Conservation (phyloP, 2,113 vertebrate species). For the Martes martes region DNA sequence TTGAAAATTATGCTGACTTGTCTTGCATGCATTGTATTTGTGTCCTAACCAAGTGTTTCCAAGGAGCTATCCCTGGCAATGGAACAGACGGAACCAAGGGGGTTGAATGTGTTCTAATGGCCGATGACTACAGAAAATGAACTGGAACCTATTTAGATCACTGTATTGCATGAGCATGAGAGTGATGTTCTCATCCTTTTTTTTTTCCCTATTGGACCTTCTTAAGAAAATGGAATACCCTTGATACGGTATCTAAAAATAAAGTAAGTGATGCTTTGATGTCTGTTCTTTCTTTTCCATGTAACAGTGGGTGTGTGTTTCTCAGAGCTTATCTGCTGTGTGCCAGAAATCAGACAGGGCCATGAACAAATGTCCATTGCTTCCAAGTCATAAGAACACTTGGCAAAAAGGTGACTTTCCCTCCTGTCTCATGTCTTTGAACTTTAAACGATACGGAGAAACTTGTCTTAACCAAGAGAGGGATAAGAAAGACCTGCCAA, state of each 20-base stretch:
- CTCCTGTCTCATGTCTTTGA: neutral
- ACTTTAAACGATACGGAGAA: slow-evolving; percentile 55
- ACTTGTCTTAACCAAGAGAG: slow-evolving; percentile 62
- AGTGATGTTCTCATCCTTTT: neutral
- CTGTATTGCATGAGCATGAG: neutral
- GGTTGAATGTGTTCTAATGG: neutral
- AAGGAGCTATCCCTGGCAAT: neutral
- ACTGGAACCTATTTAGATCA: neutral
- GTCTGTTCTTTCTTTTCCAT: slow-evolving; percentile 30
- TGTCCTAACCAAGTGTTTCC: slow-evolving; percentile 30
- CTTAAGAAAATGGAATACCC: slow-evolving; percentile 63
- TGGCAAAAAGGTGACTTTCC: neutral
- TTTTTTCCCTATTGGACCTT: neutral
- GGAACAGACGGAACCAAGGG: neutral
- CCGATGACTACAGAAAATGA: slow-evolving; percentile 9
- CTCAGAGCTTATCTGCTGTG: slow-evolving; percentile 57
- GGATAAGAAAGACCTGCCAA: slow-evolving; percentile 43
- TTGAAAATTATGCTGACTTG: neutral
- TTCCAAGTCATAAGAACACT: slow-evolving; percentile 71
- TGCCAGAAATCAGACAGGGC: slow-evolving; percentile 69
- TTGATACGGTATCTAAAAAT: slow-evolving; percentile 73
- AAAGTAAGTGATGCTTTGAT: slow-evolving; percentile 50
- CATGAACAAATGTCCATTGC: slow-evolving; percentile 68
- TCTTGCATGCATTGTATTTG: slow-evolving; percentile 11
- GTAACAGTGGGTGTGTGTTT: slow-evolving; percentile 48